Base-by-base conservation (phyloP, 2,888 invertebrate genomes). In the Idaea dimidiata region DNA sequence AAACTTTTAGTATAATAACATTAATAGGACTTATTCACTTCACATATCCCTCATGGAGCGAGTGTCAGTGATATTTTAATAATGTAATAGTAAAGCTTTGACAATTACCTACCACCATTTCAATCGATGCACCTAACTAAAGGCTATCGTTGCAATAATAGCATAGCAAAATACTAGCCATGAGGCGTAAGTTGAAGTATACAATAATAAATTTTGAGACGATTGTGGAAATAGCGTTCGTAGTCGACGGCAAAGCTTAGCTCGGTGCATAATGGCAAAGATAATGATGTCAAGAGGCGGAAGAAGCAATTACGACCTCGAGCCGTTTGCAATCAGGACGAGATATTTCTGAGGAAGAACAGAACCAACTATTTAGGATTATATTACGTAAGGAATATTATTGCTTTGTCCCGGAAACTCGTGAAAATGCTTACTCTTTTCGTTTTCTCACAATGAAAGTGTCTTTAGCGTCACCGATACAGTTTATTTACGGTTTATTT, bases 281-380 rank as follows among this genome's bases (percentile, higher is more conserved):
- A 88, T 89, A 88, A 89, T 88, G 84, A 86, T 83, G 84, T 86
- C 87, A 88, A 82, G 84, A 81, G 80, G 84, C 89, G 88, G 86
- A 88, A 89, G 87, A 88, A 89, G 83, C 89, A 89, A 90, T 90
- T 88, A 89, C 84, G 81, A 75, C 77, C 81, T 79, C 80, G 77
- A 80, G 77, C 74, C 78, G 78, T 80, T 80, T 81, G 83, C 84
- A 82, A 85, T 87, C 84, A 80, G 78, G 81, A 65, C 74, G 78
- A 76, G 80, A 79, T 81, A 79, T 82, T 83, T 80, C 81, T 71
- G 70, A 75, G 79, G 82, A 80, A 80, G 80, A 81, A 78, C 78
- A 72, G 77, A 79, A 78, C 72, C 64, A 71, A 81, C 79, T 82
- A 78, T 76, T 72, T 69, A 81, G 18, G 79, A 84, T 84, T 82